Percentiles rank a stretch among this genome's conserved stretches.
These are phyloP conservation scores for Sorex maritimensis DNA, from an alignment of 2,797 vertebrate genomes.

Conservation along the genomic window DNA sequence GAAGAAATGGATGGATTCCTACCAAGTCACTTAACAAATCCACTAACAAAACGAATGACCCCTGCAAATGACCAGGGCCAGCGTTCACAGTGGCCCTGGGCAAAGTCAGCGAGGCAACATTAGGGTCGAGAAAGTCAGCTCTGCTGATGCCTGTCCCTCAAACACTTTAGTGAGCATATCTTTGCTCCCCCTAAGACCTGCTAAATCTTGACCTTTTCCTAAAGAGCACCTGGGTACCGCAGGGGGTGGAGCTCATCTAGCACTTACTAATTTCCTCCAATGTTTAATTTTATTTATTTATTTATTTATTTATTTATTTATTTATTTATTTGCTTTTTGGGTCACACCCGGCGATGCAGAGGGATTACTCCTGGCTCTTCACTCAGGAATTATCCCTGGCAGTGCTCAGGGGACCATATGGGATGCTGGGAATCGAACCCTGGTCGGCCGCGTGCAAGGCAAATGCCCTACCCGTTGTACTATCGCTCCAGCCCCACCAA, in stretches of 20 bases:
- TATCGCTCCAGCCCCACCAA: neutral
- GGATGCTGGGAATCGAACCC: no score
- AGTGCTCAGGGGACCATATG: no score
- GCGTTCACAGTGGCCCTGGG: conserved; percentile 47
- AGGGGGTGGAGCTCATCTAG: conserved; percentile 14
- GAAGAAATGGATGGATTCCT: conserved; percentile 69
- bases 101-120: conserved; percentile 65
- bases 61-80: conserved; percentile 79
- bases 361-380: no score
- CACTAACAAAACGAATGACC: conserved; percentile 74
- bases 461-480: no score
- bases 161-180: neutral
- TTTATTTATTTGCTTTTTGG: no score
- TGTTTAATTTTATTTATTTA: neutral
- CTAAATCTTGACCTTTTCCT: conserved; percentile 15
- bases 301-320: neutral
- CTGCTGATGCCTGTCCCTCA: conserved; percentile 39
- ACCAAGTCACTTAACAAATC: conserved; percentile 81
- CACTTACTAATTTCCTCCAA: neutral
- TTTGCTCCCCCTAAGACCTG: neutral
- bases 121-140: neutral
- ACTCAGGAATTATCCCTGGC: no score
- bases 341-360: no score
- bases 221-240: conserved; percentile 22
- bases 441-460: no score